phyloP scores from a whole-genome alignment of 2,888 invertebrate species.

The Chaitophorus viminalis region DNA sequence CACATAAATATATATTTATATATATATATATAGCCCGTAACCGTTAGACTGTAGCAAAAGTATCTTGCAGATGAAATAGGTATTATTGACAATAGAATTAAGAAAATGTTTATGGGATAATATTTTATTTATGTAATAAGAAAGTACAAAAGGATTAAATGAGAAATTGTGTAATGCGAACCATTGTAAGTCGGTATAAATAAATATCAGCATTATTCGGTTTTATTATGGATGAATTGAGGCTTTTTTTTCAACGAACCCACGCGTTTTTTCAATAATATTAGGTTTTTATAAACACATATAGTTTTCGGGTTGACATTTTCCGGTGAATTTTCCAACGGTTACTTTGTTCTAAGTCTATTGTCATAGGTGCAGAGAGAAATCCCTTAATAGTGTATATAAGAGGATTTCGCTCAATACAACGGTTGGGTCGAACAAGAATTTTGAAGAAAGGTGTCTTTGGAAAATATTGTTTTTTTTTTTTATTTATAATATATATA shows the following conservation, averaged over 20 bases:
- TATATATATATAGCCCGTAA: background rate
- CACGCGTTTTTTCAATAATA: background rate
- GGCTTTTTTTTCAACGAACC: background rate
- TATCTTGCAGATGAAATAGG: background rate
- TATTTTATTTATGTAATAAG: too few species aligned
- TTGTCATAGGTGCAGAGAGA: background rate
- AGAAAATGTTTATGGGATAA: slow-evolving; percentile 8
- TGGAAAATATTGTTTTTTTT: slow-evolving; percentile 34
- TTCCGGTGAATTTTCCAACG: background rate
- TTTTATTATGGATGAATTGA: too few species aligned
- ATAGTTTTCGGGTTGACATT: slow-evolving; percentile 2
- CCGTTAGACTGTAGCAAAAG: background rate
- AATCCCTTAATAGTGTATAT: background rate
- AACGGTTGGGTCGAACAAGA: background rate
- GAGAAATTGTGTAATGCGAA: background rate
- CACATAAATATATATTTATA: too few species aligned
- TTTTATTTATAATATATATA: background rate
- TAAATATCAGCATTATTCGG: background rate
- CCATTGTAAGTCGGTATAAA: background rate
- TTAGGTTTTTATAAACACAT: too few species aligned
- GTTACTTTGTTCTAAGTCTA: too few species aligned
- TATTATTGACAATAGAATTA: slow-evolving; percentile 14
- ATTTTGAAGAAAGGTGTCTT: background rate
- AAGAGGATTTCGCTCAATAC: background rate
- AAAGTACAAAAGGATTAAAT: slow-evolving; percentile 10